Conservation (phyloP, 2,113 vertebrate genomes). For the Actinemys pallida region DNA sequence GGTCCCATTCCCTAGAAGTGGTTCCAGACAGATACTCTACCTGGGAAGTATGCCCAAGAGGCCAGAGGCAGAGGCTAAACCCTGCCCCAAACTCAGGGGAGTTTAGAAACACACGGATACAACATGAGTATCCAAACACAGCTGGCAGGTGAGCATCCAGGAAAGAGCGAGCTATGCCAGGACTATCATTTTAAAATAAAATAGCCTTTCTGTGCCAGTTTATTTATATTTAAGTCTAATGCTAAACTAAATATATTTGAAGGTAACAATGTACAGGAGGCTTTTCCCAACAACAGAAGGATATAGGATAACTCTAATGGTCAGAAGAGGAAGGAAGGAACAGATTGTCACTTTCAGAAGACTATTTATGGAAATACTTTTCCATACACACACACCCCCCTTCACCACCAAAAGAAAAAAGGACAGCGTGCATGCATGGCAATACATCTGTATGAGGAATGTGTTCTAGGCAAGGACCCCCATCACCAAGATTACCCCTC, state of each 20-base stretch:
- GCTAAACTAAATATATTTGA: background rate
- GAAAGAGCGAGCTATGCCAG: background rate
- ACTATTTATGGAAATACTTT: background rate
- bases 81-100: background rate
- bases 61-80: background rate
- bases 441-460: background rate
- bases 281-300: background rate
- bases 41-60: background rate
- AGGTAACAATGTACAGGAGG: background rate
- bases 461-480: background rate
- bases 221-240: background rate
- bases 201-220: background rate
- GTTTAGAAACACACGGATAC: too few relatives aligned
- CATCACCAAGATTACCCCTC: background rate
- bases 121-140: background rate
- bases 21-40: background rate
- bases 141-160: background rate
- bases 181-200: background rate
- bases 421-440: background rate
- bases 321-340: background rate
- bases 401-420: background rate
- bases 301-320: rapidly evolving
- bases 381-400: background rate
- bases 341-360: background rate
- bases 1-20: background rate